These are phyloP conservation scores for Graptemys geographica DNA, from an alignment of 2,797 vertebrate species.

Conservation along the genomic window DNA sequence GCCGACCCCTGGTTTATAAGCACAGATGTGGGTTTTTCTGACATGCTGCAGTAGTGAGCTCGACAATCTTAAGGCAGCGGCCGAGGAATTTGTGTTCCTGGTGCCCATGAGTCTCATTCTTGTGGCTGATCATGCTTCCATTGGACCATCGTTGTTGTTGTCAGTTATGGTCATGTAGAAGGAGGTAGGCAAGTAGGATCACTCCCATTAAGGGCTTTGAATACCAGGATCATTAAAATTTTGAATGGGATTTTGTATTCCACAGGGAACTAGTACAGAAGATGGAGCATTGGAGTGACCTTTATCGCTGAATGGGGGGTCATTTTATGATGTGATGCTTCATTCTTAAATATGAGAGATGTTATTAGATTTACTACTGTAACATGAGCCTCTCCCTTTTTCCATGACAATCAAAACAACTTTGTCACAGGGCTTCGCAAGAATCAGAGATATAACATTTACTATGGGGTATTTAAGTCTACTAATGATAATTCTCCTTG, in stretches of 20 bases:
- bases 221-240: accelerated
- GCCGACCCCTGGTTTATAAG: too few relatives aligned
- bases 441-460: neutral
- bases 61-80: neutral
- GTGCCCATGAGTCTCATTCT: neutral
- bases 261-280: too few relatives aligned
- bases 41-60: neutral
- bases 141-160: neutral
- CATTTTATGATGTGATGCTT: slow-evolving; percentile 7
- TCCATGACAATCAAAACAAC: neutral
- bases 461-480: neutral
- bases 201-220: neutral
- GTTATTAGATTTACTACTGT: neutral
- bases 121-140: neutral
- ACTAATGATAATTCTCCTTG: neutral
- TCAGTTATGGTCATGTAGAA: slow-evolving; percentile 54
- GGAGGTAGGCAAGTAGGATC: slow-evolving; percentile 50
- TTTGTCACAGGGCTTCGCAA: too few relatives aligned
- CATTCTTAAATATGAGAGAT: neutral
- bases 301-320: neutral
- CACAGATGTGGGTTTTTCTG: neutral
- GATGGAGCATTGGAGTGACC: too few relatives aligned
- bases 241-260: neutral
- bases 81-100: neutral
- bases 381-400: neutral